Evolutionary conservation across 1,140 invertebrate genomes (phyloP).

Genomic region (Oncopodura yosiiana): DNA sequence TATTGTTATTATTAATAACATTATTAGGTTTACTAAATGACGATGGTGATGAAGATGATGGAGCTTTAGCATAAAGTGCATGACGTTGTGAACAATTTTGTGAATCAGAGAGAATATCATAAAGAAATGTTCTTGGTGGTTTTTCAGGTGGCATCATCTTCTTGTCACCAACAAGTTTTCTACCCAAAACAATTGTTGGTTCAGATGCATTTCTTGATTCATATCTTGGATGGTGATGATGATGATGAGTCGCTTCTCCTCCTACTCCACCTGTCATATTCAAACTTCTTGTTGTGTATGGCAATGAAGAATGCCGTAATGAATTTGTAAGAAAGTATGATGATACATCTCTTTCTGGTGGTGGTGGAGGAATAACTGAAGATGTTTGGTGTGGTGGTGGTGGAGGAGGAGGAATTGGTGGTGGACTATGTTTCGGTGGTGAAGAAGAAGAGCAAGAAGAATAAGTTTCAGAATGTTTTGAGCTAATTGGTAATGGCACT

Average conservation of each 20-base stretch:
- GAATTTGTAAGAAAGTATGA: too few species aligned
- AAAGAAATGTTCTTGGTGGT: slow-evolving; percentile 32
- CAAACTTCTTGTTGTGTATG: too few species aligned
- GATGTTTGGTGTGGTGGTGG: slow-evolving; percentile 6
- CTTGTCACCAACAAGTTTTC: too few species aligned
- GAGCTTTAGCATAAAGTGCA: neutral
- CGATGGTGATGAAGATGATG: neutral
- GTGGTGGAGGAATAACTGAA: neutral
- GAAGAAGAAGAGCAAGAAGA: neutral
- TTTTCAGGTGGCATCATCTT: slow-evolving; percentile 34
- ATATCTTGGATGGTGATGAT: too few species aligned
- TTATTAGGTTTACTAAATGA: neutral
- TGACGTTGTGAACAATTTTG: neutral
- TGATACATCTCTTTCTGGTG: too few species aligned
- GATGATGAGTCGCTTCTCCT: too few species aligned
- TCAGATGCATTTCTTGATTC: too few species aligned
- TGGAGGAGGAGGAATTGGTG: slow-evolving; percentile 10
- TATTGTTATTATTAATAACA: too few species aligned
- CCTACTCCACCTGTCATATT: too few species aligned
- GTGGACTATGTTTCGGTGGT: slow-evolving; percentile 1
- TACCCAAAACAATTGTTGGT: too few species aligned
- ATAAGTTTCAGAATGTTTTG: neutral
- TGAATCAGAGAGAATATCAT: slow-evolving; percentile 29
- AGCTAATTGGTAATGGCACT: neutral
- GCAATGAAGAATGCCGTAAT: too few species aligned